Percentiles rank a stretch among this genome's conserved stretches.
phyloP scores from a whole-genome alignment of 2,113 vertebrate genomes.

The Oenanthe oenanthe region DNA sequence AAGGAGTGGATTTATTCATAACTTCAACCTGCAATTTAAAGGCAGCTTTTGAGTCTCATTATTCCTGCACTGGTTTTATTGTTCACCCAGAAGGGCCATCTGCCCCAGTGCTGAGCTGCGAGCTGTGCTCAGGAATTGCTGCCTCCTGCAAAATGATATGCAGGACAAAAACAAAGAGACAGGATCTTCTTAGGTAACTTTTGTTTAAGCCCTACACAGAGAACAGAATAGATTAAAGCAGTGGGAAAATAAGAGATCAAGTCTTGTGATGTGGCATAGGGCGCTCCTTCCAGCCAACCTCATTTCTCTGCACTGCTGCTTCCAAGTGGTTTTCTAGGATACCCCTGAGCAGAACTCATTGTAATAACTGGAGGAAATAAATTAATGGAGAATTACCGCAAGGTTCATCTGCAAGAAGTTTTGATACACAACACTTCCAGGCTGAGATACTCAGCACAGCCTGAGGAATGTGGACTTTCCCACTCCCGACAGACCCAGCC shows the following conservation, averaged over 20 bases:
- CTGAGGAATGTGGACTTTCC: conserved; percentile 63
- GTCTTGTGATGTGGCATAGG: conserved; percentile 51
- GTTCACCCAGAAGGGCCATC: conserved; percentile 5
- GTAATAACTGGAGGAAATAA: conserved; percentile 71
- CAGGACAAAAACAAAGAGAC: conserved; percentile 58
- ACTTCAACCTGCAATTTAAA: conserved; percentile 22
- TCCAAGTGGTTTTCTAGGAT: conserved; percentile 69
- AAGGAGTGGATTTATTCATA: not conserved
- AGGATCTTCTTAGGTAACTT: conserved; percentile 58
- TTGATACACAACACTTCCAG: conserved; percentile 72
- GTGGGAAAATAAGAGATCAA: conserved; percentile 58
- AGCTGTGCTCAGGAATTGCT: not conserved
- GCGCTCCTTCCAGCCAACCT: conserved; percentile 61
- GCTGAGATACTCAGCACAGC: conserved; percentile 55
- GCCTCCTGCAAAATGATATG: conserved; percentile 34
- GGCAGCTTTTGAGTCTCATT: not conserved
- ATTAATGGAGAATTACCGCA: conserved; percentile 66
- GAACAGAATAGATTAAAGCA: conserved; percentile 65
- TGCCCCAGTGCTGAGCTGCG: not conserved
- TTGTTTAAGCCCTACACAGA: conserved; percentile 60
- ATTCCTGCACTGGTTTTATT: not conserved
- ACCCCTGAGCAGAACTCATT: conserved; percentile 68
- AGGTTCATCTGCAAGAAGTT: conserved; percentile 58
- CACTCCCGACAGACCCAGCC: not conserved
- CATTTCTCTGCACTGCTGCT: conserved; percentile 24